Percentiles rank a stretch among this genome's conserved stretches.
Evolutionary conservation across 92 coral and sea anemone genomes (phyloP).

Genomic region (Chrysogorgia sp.): DNA sequence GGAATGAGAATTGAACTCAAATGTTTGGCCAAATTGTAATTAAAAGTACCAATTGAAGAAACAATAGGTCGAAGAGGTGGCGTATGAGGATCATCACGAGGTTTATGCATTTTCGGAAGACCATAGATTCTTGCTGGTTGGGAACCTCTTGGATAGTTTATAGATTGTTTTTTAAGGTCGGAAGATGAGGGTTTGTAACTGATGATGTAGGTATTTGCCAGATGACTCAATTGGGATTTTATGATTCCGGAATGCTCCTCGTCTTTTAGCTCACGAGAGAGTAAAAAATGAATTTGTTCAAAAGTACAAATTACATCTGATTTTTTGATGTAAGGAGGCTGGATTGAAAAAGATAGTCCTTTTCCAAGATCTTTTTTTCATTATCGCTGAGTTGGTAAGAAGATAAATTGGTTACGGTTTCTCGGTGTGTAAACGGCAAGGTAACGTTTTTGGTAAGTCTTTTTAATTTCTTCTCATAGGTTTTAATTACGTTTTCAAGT

Average conservation of each 20-base stretch:
- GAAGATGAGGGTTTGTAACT: slow-evolving; percentile 7
- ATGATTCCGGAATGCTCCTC: slow-evolving; percentile 20
- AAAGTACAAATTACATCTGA: slow-evolving; percentile 47
- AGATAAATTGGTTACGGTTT: slow-evolving; percentile 59
- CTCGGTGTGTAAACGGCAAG: slow-evolving; percentile 54
- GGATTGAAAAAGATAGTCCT: slow-evolving; percentile 42
- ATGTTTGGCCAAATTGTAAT: too few species aligned
- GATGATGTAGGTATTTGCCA: slow-evolving; percentile 26
- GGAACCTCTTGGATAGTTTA: too few species aligned
- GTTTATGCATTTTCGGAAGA: too few species aligned
- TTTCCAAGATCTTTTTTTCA: slow-evolving; percentile 43
- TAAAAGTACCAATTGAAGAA: too few species aligned
- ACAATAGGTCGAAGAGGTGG: too few species aligned
- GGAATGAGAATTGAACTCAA: too few species aligned
- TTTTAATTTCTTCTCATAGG: neutral
- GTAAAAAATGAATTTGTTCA: slow-evolving; percentile 39
- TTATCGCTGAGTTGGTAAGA: slow-evolving; percentile 32
- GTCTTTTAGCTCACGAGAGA: slow-evolving; percentile 32
- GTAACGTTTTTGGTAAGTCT: slow-evolving; percentile 13
- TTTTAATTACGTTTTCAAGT: neutral
- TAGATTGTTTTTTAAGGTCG: slow-evolving; percentile 24
- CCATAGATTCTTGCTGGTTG: too few species aligned
- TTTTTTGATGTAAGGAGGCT: too few species aligned
- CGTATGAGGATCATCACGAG: too few species aligned
- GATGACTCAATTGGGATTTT: slow-evolving; percentile 34